Evolutionary conservation across 2,888 invertebrate species (phyloP), one percentile per base, ranked within the genome.

Genomic region (Thecophora atra): DNA sequence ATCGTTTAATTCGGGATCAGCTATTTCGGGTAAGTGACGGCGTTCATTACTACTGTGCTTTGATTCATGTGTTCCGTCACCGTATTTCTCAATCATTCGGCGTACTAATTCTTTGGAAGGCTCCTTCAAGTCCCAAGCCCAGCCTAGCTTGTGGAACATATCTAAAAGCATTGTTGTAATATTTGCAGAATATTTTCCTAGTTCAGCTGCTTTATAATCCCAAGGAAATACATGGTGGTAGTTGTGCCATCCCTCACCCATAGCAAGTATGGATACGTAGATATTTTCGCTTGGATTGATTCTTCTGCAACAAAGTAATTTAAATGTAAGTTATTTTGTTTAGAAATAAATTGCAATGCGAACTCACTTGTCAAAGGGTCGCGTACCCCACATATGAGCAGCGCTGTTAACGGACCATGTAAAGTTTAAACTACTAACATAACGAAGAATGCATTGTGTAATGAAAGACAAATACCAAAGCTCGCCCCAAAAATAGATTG

Each of bases 161-260:
- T 95, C 92, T 68, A 96, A 88, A 66, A 92, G 84, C 52, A 89
- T 82, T 0, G 94, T 92, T 1, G 95, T 94, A 0, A 90, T 67
- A 82, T 95, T 95, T n/a, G 90, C 82, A 76, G 89, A 83, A 74
- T 89, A 89, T 60, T 85, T 87, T 17, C 94, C 94, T n/a, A 94
- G 88, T 84, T 97, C 97, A 7, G 95, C 92, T 30, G 96, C 93
- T 81, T 94, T 93, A 89, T 97, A 97, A 85, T 97, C 97, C 92
- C 94, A 95, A 0, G 96, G 96, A 86, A 97, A 97, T 0, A 93
- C 92, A 86, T 97, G 97, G 84, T 97, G 97, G 86, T 95, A 97
- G 87, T 97, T 97, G 88, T 97, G 97, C 93, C 95, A 97, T 5
- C 97, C 97, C 85, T 95, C 95, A 0, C 95, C 95, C 86, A 94